Conservation (phyloP, 2,797 vertebrate genomes). For the Sebastes itinus region DNA sequence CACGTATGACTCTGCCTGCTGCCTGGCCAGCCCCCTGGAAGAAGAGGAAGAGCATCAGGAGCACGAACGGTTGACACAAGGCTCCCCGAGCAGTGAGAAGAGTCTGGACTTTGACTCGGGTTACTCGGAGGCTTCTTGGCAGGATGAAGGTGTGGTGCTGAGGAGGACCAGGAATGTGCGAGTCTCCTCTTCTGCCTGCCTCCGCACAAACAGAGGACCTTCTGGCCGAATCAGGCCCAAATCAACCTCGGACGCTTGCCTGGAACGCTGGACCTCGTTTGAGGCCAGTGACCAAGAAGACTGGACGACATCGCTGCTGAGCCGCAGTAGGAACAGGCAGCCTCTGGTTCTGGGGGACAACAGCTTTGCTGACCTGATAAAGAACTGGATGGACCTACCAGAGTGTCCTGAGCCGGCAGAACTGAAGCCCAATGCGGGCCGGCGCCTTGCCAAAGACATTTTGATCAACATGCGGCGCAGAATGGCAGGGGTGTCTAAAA, state of each 20-base stretch:
- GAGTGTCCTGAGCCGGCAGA: conserved; percentile 85
- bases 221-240: conserved; percentile 86
- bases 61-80: conserved; percentile 65
- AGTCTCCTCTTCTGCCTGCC: conserved; percentile 86
- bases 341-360: conserved; percentile 96
- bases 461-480: conserved; percentile 90
- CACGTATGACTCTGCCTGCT: conserved; percentile 90
- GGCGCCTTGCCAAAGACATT: conserved; percentile 90
- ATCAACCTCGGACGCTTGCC: conserved; percentile 93
- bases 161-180: conserved; percentile 83
- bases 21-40: conserved; percentile 84
- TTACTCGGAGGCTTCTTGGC: conserved; percentile 94
- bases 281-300: conserved; percentile 86
- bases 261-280: conserved; percentile 92
- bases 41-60: conserved; percentile 80
- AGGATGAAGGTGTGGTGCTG: conserved; percentile 87
- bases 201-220: conserved; percentile 78
- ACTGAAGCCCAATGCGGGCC: conserved; percentile 75
- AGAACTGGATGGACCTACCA: conserved; percentile 99
- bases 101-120: conserved; percentile 95
- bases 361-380: conserved; percentile 96
- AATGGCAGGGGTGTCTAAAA: conserved; percentile 87
- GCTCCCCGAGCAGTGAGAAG: conserved; percentile 86
- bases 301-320: conserved; percentile 93
- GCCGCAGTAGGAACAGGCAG: conserved; percentile 93